Conservation (phyloP, 1,140 invertebrate species). For the Hylyphantes graminicola region DNA sequence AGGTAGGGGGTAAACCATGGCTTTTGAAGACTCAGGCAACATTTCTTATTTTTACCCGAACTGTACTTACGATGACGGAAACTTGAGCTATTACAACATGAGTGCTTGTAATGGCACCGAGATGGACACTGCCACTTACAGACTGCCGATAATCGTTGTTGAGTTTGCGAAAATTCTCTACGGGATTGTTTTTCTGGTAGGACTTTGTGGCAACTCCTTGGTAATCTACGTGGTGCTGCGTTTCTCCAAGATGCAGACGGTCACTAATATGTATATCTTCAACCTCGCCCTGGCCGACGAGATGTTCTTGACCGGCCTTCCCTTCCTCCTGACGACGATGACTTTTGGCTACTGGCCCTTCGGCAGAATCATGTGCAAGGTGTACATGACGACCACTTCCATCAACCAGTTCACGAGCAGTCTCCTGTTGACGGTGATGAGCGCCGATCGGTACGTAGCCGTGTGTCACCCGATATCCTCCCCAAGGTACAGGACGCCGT, state of each 20-base stretch:
- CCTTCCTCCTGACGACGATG: constrained; percentile 90
- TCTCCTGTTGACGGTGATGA: constrained; percentile 94
- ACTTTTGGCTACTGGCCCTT: constrained; percentile 88
- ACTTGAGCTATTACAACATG: constrained; percentile 14
- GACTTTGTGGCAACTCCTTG: constrained; percentile 89
- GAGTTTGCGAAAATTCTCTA: constrained; percentile 66
- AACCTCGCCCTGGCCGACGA: constrained; percentile 97
- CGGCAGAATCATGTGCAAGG: constrained; percentile 90
- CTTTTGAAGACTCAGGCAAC: constrained; percentile 3
- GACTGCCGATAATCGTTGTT: constrained; percentile 44
- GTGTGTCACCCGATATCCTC: constrained; percentile 95
- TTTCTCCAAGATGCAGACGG: constrained; percentile 96
- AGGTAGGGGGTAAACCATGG: constrained; percentile 33
- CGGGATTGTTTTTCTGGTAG: constrained; percentile 84
- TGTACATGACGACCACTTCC: constrained; percentile 91
- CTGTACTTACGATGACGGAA: constrained; percentile 8
- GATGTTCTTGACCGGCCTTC: constrained; percentile 92
- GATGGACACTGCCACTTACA: background rate
- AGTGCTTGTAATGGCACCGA: constrained; percentile 19
- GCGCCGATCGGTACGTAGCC: constrained; percentile 93
- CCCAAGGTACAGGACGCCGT: constrained; percentile 83
- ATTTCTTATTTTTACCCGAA: background rate
- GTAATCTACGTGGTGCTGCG: constrained; percentile 95
- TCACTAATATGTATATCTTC: constrained; percentile 96
- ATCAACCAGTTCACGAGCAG: constrained; percentile 96